Evolutionary conservation across 2,797 vertebrate species (phyloP).

Genomic region (Pangasius larnaudii): DNA sequence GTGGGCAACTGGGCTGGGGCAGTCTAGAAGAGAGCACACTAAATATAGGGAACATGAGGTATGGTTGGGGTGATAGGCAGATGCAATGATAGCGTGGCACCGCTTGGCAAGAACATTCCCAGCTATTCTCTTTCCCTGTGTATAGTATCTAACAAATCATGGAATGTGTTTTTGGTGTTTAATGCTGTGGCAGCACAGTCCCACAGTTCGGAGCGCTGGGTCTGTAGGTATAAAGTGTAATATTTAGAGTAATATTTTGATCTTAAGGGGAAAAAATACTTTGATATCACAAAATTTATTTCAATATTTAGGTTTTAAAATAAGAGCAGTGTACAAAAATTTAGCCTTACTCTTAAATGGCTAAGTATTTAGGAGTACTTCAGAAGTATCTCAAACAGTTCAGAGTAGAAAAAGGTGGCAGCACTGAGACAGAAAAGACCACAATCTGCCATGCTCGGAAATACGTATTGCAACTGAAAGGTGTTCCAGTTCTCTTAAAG

Average conservation of each 20-base stretch:
- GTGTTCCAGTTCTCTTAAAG: not conserved
- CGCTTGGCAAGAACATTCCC: constrained; percentile 7
- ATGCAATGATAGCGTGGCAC: constrained; percentile 5
- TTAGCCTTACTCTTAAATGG: not conserved
- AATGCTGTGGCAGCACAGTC: not conserved
- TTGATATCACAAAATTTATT: not conserved
- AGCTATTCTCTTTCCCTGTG: constrained; percentile 12
- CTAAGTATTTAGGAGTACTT: not conserved
- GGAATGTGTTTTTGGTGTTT: constrained; percentile 3
- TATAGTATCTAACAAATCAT: not conserved
- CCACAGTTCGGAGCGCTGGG: not conserved
- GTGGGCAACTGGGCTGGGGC: not conserved
- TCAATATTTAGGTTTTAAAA: not conserved
- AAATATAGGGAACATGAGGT: constrained; percentile 5
- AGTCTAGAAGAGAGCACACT: constrained; percentile 54
- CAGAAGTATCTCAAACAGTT: not conserved
- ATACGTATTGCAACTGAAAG: not conserved
- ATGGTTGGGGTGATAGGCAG: constrained; percentile 15
- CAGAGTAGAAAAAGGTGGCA: not conserved
- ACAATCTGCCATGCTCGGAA: not conserved
- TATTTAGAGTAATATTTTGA: not conserved
- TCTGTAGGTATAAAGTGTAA: not conserved
- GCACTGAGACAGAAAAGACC: not conserved
- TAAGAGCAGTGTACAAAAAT: not conserved
- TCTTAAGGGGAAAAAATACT: not conserved